Base-by-base conservation (phyloP, 2,113 vertebrate genomes). In the Platycercus adscitus region DNA sequence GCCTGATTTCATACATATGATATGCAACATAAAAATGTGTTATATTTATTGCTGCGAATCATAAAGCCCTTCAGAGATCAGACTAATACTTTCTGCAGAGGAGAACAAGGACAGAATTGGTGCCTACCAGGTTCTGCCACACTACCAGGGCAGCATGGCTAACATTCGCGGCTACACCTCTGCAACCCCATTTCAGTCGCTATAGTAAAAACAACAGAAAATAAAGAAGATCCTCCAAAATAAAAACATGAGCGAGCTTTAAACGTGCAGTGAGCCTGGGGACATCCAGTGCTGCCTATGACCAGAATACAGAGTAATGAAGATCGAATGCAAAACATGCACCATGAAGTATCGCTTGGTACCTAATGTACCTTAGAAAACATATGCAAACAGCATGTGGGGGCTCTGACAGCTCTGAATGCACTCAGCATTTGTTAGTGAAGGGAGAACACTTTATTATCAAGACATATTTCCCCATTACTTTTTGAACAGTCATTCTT, bases 151-250 rank as follows among this genome's bases (percentile, higher is more conserved):
- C 35, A 35, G 35, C 1, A 2, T 26, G 26, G 17, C 72, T 70
- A 23, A 55, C 0, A 0, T 43, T n/a, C 35, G 17, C 43, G 69
- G 25, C 18, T 70, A 64, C 8, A 70, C 10, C 24, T 78, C 37
- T 69, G 44, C 41, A 50, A 78, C 43, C 29, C 19, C 17, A 23
- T 37, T 81, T 70, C 82, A 90, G 47, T 23, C 21, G 13, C 31
- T 58, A 26, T 2, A 35, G 28, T 8, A 46, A 86, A 68, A 15
- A 39, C 6, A 76, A 79, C 7, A 66, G 35, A 63, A 69, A 53
- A 39, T 7, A 61, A 56, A 31, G 23, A 37, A 39, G 85, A 31
- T 19, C 10, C 64, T 4, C 13, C 13, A 6, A 63, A 77, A 49
- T 19, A 69, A 56, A 90, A 73, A 29, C 9, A 73, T 0, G 8